Percentiles rank a stretch among this genome's conserved stretches.
Evolutionary conservation across 2,113 vertebrate species (phyloP).

Genomic region (Leucosticte australis): DNA sequence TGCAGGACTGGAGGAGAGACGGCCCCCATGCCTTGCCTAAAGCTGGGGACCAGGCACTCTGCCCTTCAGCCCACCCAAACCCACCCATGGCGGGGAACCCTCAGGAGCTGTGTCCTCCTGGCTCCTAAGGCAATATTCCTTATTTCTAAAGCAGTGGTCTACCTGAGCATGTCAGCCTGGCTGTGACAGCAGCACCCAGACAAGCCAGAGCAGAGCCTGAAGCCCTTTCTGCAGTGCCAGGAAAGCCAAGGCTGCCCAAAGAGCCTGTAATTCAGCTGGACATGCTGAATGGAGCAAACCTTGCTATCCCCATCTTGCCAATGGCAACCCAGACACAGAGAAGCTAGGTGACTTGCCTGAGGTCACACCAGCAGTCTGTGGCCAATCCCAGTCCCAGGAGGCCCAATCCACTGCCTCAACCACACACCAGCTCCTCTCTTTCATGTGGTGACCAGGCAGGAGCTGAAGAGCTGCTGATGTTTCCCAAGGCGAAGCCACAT

Average conservation of each 20-base stretch:
- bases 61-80: background rate
- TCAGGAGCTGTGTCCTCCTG: background rate
- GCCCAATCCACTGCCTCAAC: background rate
- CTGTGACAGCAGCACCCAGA: background rate
- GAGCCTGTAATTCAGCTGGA: background rate
- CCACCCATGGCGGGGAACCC: background rate
- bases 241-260: background rate
- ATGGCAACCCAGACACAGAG: background rate
- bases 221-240: background rate
- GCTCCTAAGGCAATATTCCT: background rate
- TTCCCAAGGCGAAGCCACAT: background rate
- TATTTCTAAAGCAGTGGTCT: background rate
- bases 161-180: background rate
- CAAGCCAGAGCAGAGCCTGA: background rate
- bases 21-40: fast-evolving
- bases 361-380: background rate
- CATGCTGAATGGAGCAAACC: fast-evolving
- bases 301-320: background rate
- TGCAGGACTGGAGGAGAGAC: background rate
- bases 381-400: background rate
- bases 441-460: background rate
- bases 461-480: background rate
- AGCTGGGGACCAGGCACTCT: background rate
- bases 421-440: background rate
- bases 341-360: background rate